A percentile compares a stretch with the other conserved stretches of the same genome.
These are phyloP conservation scores for Ptychochromis oligacanthus DNA, from an alignment of 2,113 vertebrate species.

Conservation along the genomic window DNA sequence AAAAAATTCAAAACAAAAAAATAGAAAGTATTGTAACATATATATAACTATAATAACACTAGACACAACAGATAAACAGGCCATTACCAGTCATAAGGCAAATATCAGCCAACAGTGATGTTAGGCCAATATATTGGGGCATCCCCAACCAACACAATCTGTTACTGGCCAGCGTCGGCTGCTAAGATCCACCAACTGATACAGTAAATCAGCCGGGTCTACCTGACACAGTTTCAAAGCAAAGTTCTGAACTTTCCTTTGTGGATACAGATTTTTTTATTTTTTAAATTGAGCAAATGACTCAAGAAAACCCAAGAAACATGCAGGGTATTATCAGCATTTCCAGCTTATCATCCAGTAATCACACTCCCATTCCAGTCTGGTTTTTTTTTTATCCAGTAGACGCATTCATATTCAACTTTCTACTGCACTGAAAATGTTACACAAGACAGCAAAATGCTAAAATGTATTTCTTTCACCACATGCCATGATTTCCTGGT, in stretches of 20 bases:
- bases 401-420: neutral
- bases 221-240: neutral
- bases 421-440: conserved; percentile 7
- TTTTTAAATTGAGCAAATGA: neutral
- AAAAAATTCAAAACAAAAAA: neutral
- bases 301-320: neutral
- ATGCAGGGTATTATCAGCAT: neutral
- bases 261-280: neutral
- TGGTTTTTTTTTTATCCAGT: conserved; percentile 3
- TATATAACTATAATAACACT: neutral
- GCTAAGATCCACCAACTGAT: neutral
- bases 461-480: neutral
- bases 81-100: neutral
- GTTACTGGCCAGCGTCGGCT: neutral
- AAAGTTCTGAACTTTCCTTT: neutral
- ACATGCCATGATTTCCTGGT: neutral
- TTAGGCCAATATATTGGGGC: no score
- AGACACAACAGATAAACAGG: neutral
- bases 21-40: neutral
- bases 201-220: neutral
- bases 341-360: conserved; percentile 15
- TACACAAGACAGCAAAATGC: neutral
- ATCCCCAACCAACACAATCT: neutral
- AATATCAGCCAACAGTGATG: neutral
- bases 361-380: conserved; percentile 11